A percentile compares a stretch with the other conserved stretches of the same genome.
Conservation (phyloP, 2,888 invertebrate species). For the Mythimna ferrago region DNA sequence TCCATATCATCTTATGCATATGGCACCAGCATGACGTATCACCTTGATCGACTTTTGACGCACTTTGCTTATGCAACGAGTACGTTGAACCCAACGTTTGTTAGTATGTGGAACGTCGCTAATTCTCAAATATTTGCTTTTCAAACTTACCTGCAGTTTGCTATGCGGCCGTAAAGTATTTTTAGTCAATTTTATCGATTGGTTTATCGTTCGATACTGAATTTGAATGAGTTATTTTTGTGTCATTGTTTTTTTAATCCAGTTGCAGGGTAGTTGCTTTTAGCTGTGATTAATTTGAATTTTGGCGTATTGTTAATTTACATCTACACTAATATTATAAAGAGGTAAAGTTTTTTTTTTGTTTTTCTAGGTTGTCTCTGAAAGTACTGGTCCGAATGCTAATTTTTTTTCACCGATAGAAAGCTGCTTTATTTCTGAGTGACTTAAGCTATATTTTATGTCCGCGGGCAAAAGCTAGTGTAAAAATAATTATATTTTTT, state of each 20-base stretch:
- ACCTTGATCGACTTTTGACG: conserved; percentile 87
- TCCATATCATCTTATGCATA: conserved; percentile 23
- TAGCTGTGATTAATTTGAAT: conserved; percentile 1
- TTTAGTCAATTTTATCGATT: conserved; percentile 57
- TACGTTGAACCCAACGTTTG: conserved; percentile 74
- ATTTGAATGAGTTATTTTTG: conserved; percentile 47
- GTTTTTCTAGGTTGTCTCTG: too few relatives aligned
- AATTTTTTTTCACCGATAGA: too few relatives aligned
- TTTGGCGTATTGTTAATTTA: not conserved
- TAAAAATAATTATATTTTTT: too few relatives aligned
- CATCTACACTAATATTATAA: too few relatives aligned
- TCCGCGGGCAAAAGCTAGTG: too few relatives aligned
- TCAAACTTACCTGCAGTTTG: conserved; percentile 70
- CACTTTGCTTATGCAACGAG: conserved; percentile 83
- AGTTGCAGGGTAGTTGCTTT: conserved; percentile 18
- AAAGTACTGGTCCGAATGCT: too few relatives aligned
- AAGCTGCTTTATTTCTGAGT: too few relatives aligned
- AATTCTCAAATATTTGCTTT: conserved; percentile 83
- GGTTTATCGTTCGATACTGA: conserved; percentile 55
- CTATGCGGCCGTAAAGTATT: conserved; percentile 60
- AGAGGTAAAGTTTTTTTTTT: too few relatives aligned
- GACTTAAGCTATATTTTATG: too few relatives aligned
- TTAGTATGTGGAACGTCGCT: conserved; percentile 66
- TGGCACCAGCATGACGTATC: conserved; percentile 70
- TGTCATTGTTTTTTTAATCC: conserved; percentile 33